A percentile compares a stretch with the other conserved stretches of the same genome.
phyloP scores from a whole-genome alignment of 2,888 invertebrate species.

The Calameuta pallipes region DNA sequence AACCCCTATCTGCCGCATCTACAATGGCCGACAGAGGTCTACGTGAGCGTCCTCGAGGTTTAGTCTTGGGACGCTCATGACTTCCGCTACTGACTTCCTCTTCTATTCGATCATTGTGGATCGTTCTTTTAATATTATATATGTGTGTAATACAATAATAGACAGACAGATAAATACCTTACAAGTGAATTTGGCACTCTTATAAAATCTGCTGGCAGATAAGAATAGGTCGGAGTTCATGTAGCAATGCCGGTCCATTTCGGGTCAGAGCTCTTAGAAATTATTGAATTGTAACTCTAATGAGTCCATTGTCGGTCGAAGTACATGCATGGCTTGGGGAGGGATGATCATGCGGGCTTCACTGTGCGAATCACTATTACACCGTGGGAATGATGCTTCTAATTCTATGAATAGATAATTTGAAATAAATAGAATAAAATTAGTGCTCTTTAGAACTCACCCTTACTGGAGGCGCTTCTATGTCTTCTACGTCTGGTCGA shows the following conservation, averaged over 20 bases:
- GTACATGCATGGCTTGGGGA: neutral
- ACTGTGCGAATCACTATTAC: slow-evolving; percentile 17
- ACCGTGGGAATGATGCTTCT: slow-evolving; percentile 15
- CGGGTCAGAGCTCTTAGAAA: neutral
- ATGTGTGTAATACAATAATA: neutral
- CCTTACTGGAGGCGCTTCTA: slow-evolving; percentile 41
- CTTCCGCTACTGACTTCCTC: neutral
- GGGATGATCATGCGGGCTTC: slow-evolving; percentile 31
- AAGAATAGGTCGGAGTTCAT: neutral
- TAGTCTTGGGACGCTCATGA: neutral
- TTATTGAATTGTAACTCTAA: slow-evolving; percentile 5
- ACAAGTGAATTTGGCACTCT: neutral
- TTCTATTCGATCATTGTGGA: neutral
- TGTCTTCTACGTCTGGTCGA: slow-evolving; percentile 36
- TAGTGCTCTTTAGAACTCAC: slow-evolving; percentile 33
- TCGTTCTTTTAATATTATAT: neutral
- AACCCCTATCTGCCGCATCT: neutral
- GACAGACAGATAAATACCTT: neutral
- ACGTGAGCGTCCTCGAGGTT: neutral
- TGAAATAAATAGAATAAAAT: slow-evolving; percentile 8
- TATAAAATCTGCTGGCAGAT: neutral
- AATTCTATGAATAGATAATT: slow-evolving; percentile 2
- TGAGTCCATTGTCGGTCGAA: slow-evolving; percentile 22
- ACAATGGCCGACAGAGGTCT: slow-evolving; percentile 6
- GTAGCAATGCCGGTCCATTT: neutral